These are phyloP conservation scores for Caracal caracal DNA, from an alignment of 2,113 vertebrate species.

Conservation along the genomic window DNA sequence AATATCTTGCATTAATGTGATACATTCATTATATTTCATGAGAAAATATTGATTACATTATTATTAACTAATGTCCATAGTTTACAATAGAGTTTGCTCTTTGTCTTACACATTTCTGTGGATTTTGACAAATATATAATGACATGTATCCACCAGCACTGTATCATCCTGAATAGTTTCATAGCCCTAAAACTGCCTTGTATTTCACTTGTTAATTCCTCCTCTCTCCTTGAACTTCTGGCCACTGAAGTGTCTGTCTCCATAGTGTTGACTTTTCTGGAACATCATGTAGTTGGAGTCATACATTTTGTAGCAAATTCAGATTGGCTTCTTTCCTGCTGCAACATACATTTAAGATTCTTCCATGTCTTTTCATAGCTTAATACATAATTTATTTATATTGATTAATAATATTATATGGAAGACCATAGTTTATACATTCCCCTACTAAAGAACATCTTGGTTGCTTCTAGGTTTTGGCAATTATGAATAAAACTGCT, in stretches of 20 bases:
- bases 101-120: neutral
- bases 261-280: neutral
- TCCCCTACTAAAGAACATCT: neutral
- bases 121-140: neutral
- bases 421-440: neutral
- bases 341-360: neutral
- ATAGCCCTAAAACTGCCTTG: neutral
- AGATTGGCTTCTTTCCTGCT: neutral
- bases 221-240: neutral
- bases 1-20: neutral
- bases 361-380: neutral
- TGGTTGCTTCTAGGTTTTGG: neutral
- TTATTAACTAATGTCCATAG: neutral
- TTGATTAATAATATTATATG: neutral
- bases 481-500: conserved; percentile 3
- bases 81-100: neutral
- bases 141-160: neutral
- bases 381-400: neutral
- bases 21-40: neutral
- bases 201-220: neutral
- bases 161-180: neutral
- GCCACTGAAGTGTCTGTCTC: neutral
- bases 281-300: neutral
- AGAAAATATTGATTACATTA: neutral
- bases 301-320: neutral